Conservation (phyloP, 1,140 invertebrate species). For the Dendrolimus punctatus region DNA sequence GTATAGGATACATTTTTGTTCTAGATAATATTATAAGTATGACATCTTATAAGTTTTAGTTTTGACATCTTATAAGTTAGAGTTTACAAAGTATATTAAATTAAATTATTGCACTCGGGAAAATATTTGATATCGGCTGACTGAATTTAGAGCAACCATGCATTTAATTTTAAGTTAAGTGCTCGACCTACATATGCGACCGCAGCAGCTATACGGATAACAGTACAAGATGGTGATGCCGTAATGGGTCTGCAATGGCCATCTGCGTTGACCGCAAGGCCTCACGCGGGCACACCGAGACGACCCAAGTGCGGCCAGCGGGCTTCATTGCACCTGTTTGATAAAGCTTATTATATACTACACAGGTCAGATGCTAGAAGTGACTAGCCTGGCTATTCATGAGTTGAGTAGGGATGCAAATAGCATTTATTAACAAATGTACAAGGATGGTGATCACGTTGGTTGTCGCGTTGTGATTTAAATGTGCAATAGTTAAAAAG, state of each 20-base stretch:
- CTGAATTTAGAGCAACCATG: conserved; percentile 45
- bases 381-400: too few species aligned
- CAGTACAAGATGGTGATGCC: conserved; percentile 56
- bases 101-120: too few species aligned
- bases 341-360: conserved; percentile 5
- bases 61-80: too few species aligned
- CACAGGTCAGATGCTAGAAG: too few species aligned
- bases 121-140: conserved; percentile 5
- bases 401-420: too few species aligned
- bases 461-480: too few species aligned
- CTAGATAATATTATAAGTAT: background rate
- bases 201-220: conserved; percentile 56
- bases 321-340: conserved; percentile 10
- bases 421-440: too few species aligned
- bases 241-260: conserved; percentile 46
- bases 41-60: too few species aligned
- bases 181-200: conserved; percentile 53
- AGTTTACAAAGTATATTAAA: too few species aligned
- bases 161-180: conserved; percentile 57
- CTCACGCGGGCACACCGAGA: conserved; percentile 18
- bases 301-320: background rate
- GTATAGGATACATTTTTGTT: conserved; percentile 1
- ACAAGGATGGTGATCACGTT: too few species aligned
- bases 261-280: conserved; percentile 58
- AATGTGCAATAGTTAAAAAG: too few species aligned